phyloP scores from a whole-genome alignment of 2,113 vertebrate species.

The Scomber colias region DNA sequence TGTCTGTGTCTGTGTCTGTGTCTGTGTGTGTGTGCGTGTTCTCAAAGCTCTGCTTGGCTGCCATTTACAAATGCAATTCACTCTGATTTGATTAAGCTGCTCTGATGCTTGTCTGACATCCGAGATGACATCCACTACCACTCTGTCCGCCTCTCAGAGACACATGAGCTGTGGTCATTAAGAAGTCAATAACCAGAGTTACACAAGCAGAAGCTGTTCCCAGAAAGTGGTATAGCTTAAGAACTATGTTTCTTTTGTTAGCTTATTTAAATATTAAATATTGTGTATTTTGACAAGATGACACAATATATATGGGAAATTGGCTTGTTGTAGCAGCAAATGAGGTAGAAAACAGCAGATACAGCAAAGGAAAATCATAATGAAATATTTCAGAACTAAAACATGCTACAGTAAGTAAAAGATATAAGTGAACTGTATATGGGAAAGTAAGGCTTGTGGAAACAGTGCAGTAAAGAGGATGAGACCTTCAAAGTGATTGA shows the following conservation, averaged over 20 bases:
- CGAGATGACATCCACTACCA: conserved; percentile 53
- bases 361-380: not conserved
- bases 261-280: not conserved
- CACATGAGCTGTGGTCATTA: conserved; percentile 56
- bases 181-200: conserved; percentile 33
- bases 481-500: conserved; percentile 15
- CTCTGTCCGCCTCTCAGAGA: conserved; percentile 43
- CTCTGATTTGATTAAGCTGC: conserved; percentile 70
- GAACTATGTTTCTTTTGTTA: not conserved
- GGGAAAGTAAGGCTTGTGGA: not conserved
- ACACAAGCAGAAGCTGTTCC: not conserved
- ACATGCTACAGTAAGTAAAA: not conserved
- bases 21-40: no score
- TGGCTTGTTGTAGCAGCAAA: not conserved
- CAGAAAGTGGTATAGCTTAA: conserved; percentile 7
- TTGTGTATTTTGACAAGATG: not conserved
- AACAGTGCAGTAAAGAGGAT: not conserved
- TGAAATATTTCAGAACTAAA: not conserved
- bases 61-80: conserved; percentile 69
- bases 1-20: no score
- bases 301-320: not conserved
- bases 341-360: not conserved
- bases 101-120: conserved; percentile 70
- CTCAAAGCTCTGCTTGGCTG: conserved; percentile 44
- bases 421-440: not conserved